phyloP scores from a whole-genome alignment of 2,797 vertebrate species.

The Rhinogobio ventralis region DNA sequence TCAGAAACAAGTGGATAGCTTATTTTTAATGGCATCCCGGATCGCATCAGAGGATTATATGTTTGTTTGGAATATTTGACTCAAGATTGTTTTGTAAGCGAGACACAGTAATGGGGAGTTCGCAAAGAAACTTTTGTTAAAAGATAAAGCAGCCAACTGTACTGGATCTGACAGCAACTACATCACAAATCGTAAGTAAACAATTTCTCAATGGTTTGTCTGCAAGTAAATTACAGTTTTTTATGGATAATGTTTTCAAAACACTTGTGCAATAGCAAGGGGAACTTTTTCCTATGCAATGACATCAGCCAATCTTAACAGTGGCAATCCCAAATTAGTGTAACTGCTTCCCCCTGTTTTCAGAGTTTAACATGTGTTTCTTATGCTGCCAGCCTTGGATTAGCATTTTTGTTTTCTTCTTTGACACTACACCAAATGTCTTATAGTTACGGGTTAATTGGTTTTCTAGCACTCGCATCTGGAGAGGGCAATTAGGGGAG shows the following conservation, averaged over 20 bases:
- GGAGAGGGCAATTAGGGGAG: constrained; percentile 67
- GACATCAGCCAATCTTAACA: background rate
- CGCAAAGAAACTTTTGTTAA: background rate
- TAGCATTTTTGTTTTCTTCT: constrained; percentile 28
- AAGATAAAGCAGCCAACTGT: background rate
- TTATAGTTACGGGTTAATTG: constrained; percentile 64
- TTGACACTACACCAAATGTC: constrained; percentile 37
- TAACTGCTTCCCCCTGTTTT: constrained; percentile 35
- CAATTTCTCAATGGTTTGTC: background rate
- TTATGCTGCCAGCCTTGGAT: constrained; percentile 19
- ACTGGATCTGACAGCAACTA: background rate
- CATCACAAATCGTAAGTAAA: background rate
- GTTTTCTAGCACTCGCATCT: constrained; percentile 66
- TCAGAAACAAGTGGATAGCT: background rate
- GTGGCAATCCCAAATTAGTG: background rate
- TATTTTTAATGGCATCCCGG: background rate
- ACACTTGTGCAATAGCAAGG: background rate
- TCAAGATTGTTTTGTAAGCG: background rate
- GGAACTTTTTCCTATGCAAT: background rate
- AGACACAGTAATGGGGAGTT: background rate
- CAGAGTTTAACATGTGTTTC: constrained; percentile 25
- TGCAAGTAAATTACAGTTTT: background rate
- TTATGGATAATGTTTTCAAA: background rate
- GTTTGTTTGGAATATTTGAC: background rate
- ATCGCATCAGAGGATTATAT: background rate